Conservation (phyloP, 2,797 vertebrate genomes). For the Petrocephalus schoutedeni region DNA sequence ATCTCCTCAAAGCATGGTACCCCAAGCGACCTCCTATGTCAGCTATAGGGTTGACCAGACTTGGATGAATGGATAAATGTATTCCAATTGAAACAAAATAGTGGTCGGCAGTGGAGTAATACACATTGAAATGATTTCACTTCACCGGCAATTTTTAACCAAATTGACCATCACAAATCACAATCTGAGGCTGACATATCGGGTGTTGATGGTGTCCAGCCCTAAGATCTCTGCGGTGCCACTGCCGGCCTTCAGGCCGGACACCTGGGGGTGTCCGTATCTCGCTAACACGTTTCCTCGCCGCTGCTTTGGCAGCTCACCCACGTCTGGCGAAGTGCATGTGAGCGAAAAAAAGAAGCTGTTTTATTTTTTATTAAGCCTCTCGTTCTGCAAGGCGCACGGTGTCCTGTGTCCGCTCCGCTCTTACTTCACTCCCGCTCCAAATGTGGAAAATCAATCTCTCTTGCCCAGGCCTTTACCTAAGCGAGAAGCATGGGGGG, state of each 20-base stretch:
- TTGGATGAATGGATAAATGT: neutral
- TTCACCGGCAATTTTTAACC: neutral
- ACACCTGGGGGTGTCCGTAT: neutral
- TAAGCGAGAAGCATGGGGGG: constrained; percentile 10
- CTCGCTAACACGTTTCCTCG: neutral
- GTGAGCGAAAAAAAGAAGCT: neutral
- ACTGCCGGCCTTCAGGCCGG: neutral
- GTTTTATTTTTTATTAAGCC: neutral
- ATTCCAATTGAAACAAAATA: neutral
- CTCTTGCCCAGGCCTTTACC: neutral
- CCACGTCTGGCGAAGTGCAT: neutral
- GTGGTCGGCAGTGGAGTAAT: neutral
- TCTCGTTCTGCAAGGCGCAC: neutral
- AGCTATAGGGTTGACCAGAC: neutral
- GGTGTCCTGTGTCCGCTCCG: constrained; percentile 10
- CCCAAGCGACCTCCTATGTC: neutral
- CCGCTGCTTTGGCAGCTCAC: neutral
- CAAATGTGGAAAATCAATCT: constrained; percentile 20
- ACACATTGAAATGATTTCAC: neutral
- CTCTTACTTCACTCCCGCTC: neutral
- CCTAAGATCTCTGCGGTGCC: neutral
- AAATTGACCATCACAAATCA: neutral
- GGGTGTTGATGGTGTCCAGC: neutral
- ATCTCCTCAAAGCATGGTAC: neutral
- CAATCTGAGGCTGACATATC: neutral